phyloP scores from a whole-genome alignment of 2,797 vertebrate species.

The Sebastes matsubarae region DNA sequence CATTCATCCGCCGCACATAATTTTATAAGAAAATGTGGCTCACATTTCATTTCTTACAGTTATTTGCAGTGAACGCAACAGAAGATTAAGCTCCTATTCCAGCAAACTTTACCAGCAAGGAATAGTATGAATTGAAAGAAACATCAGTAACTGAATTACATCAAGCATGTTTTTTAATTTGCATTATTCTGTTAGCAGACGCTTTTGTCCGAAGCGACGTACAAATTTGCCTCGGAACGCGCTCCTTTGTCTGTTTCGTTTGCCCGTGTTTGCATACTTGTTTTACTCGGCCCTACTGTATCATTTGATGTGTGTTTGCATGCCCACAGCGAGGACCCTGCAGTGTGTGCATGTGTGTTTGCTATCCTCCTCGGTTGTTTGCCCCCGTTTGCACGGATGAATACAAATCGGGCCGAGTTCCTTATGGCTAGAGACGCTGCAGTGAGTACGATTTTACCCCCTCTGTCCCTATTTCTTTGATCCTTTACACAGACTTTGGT shows the following conservation, averaged over 20 bases:
- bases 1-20: not conserved
- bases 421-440: conserved; percentile 53
- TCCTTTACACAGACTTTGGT: conserved; percentile 30
- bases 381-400: conserved; percentile 58
- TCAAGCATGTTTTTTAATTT: not conserved
- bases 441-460: conserved; percentile 32
- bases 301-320: conserved; percentile 46
- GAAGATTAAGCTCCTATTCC: not conserved
- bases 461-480: conserved; percentile 14
- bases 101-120: not conserved
- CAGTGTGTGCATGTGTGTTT: conserved; percentile 53
- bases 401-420: conserved; percentile 53
- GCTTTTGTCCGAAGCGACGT: not conserved
- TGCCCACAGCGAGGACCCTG: conserved; percentile 34
- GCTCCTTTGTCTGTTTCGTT: not conserved
- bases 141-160: not conserved
- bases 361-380: conserved; percentile 43
- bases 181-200: not conserved
- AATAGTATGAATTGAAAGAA: not conserved
- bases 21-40: conserved; percentile 6
- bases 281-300: conserved; percentile 22
- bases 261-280: conserved; percentile 15
- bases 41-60: conserved; percentile 7
- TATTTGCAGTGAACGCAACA: not conserved
- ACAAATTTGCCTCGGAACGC: not conserved